Evolutionary conservation across 2,113 vertebrate genomes (phyloP).

Genomic region (Pomatostomus ruficeps): DNA sequence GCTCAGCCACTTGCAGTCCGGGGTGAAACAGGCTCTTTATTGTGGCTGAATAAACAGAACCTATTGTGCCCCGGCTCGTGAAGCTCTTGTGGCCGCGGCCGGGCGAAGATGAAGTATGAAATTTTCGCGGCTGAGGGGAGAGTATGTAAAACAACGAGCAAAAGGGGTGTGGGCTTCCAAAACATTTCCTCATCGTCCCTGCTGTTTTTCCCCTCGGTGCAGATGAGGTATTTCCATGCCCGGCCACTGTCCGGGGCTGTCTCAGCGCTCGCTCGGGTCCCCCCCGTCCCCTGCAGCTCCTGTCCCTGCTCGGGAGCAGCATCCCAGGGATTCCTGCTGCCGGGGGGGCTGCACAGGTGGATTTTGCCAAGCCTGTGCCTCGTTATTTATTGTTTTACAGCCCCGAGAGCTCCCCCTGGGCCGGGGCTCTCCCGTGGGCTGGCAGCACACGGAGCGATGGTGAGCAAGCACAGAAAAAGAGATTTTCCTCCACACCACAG

Average conservation of each 20-base stretch:
- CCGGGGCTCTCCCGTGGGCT: background rate
- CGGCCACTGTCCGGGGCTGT: background rate
- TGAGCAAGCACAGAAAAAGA: background rate
- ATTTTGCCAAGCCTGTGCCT: background rate
- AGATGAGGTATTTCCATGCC: background rate
- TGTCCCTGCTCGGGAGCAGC: background rate
- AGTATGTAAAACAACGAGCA: conserved; percentile 63
- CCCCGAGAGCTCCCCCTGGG: background rate
- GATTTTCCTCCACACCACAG: background rate
- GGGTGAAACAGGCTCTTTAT: conserved; percentile 74
- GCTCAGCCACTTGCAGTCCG: conserved; percentile 78
- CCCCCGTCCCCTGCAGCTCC: background rate
- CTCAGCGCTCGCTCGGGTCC: background rate
- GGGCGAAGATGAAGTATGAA: conserved; percentile 77
- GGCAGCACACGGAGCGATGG: background rate
- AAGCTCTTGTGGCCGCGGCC: conserved; percentile 77
- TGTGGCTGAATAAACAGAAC: conserved; percentile 78
- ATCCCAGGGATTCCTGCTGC: background rate
- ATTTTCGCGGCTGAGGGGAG: conserved; percentile 70
- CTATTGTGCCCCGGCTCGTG: conserved; percentile 76
- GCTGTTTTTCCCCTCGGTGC: background rate
- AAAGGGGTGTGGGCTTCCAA: conserved; percentile 34
- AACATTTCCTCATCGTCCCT: conserved; percentile 37
- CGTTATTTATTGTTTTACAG: background rate
- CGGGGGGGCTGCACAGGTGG: background rate